phyloP scores from a whole-genome alignment of 2,888 invertebrate species.

The Auanema sp. region DNA sequence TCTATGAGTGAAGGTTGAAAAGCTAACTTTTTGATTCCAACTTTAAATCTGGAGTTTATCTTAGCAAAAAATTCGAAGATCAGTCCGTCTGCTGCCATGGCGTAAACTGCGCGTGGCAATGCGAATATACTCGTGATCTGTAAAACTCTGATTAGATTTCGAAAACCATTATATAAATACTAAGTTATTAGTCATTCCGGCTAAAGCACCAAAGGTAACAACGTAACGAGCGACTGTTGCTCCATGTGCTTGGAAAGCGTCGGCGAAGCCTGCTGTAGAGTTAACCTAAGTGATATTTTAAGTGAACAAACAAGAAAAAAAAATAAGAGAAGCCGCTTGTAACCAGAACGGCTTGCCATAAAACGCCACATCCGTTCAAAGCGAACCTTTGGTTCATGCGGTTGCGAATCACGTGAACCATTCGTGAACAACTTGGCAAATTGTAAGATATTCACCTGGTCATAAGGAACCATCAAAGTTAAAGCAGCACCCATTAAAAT shows the following conservation, averaged over 20 bases:
- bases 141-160: background rate
- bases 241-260: slow-evolving; percentile 76
- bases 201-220: slow-evolving; percentile 79
- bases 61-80: slow-evolving; percentile 67
- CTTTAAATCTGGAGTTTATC: slow-evolving; percentile 39
- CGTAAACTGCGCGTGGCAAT: slow-evolving; percentile 75
- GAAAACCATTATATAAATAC: slow-evolving; percentile 23
- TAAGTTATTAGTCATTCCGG: slow-evolving; percentile 77
- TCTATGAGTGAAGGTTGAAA: slow-evolving; percentile 12
- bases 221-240: slow-evolving; percentile 79
- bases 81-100: slow-evolving; percentile 70
- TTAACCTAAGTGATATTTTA: slow-evolving; percentile 27
- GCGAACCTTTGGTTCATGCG: too few relatives aligned
- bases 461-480: slow-evolving; percentile 43
- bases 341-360: background rate
- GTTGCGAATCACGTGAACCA: background rate
- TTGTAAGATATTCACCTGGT: slow-evolving; percentile 23
- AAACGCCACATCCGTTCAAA: background rate
- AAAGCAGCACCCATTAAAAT: slow-evolving; percentile 38
- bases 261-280: slow-evolving; percentile 69
- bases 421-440: background rate
- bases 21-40: slow-evolving; percentile 2
- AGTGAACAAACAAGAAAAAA: background rate
- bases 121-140: slow-evolving; percentile 73
- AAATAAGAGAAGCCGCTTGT: background rate